These are phyloP conservation scores for Caenorhabditis brenneri DNA, from an alignment of 1,140 invertebrate species.

Conservation along the genomic window DNA sequence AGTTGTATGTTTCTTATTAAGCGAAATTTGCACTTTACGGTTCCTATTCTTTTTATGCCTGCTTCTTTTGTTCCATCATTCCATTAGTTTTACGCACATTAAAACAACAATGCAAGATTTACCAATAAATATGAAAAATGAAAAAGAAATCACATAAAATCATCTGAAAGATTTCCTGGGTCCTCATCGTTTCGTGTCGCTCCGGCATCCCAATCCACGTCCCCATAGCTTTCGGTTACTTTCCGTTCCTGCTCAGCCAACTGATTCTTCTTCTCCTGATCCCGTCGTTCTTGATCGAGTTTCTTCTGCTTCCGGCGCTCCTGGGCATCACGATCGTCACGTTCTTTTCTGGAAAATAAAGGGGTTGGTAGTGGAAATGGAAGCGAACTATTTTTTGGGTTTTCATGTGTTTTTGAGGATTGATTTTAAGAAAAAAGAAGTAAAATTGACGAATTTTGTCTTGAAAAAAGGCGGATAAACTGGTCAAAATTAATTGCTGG, in stretches of 20 bases:
- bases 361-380: too few relatives aligned
- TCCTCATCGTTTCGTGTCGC: slow-evolving; percentile 83
- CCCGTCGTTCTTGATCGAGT: slow-evolving; percentile 78
- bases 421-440: too few relatives aligned
- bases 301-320: slow-evolving; percentile 68
- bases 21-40: not conserved
- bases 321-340: slow-evolving; percentile 84
- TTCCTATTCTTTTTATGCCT: not conserved
- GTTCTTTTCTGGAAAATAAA: slow-evolving; percentile 75
- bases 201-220: slow-evolving; percentile 78
- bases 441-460: too few relatives aligned
- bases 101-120: not conserved
- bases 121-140: not conserved
- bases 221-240: slow-evolving; percentile 80
- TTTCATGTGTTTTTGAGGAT: too few relatives aligned
- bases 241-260: slow-evolving; percentile 24
- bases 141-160: slow-evolving; percentile 84
- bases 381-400: too few relatives aligned
- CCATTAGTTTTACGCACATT: not conserved
- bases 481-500: too few relatives aligned
- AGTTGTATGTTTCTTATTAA: not conserved
- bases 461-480: too few relatives aligned
- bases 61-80: not conserved
- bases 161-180: slow-evolving; percentile 87
- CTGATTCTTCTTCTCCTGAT: slow-evolving; percentile 82